Conservation (phyloP, 2,797 vertebrate genomes). For the Sorex maritimensis region DNA sequence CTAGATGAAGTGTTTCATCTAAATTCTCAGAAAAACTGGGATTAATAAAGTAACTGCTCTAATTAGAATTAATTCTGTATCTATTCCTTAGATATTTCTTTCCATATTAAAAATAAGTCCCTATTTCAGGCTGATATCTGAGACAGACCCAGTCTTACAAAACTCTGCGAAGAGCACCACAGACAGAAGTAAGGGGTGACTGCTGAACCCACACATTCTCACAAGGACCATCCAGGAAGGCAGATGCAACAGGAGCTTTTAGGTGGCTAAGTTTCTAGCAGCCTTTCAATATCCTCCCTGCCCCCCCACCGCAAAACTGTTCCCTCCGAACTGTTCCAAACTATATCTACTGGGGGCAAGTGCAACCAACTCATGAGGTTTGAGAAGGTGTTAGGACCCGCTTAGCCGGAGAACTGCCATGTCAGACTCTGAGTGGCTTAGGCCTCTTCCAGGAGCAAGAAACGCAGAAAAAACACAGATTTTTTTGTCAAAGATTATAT, state of each 20-base stretch:
- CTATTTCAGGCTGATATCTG: background rate
- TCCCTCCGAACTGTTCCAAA: too few species aligned
- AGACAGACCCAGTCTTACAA: background rate
- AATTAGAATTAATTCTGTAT: background rate
- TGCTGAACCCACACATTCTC: background rate
- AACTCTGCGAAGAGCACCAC: background rate
- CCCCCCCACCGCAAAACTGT: too few species aligned
- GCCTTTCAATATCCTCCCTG: background rate
- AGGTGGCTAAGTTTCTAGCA: background rate
- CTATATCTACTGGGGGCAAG: too few species aligned
- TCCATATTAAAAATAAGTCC: background rate
- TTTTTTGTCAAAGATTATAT: too few species aligned
- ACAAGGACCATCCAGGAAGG: background rate
- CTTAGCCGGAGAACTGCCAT: too few species aligned
- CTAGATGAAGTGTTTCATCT: background rate
- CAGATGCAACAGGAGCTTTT: background rate
- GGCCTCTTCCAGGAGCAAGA: too few species aligned
- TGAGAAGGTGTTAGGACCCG: too few species aligned
- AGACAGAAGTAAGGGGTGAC: background rate
- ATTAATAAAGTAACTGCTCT: background rate
- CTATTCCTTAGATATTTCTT: background rate
- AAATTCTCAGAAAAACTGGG: slow-evolving; percentile 28
- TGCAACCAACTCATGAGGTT: too few species aligned
- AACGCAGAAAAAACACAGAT: too few species aligned
- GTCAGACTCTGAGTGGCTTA: too few species aligned